These are phyloP conservation scores for Eurystomus gularis DNA, from an alignment of 2,113 vertebrate species.

Conservation along the genomic window DNA sequence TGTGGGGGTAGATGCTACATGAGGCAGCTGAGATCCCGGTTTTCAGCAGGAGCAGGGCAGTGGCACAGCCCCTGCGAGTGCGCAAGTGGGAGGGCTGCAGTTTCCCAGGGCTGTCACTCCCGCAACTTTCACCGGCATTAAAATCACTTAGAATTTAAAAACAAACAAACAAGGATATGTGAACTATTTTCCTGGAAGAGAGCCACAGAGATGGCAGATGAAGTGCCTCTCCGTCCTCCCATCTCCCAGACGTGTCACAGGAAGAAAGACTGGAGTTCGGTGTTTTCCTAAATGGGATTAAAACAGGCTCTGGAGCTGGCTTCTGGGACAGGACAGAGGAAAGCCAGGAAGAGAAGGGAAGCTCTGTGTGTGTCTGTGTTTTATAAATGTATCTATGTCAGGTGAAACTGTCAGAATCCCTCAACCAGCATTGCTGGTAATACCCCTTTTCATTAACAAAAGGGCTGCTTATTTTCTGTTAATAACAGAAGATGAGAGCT, in stretches of 20 bases:
- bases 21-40: neutral
- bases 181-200: constrained; percentile 47
- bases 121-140: constrained; percentile 35
- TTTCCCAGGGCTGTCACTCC: constrained; percentile 33
- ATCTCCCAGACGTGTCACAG: neutral
- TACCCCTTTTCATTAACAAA: neutral
- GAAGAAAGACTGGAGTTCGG: neutral
- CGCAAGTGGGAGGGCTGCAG: neutral
- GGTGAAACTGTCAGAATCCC: neutral
- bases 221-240: neutral
- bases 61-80: neutral
- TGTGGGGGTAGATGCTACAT: neutral
- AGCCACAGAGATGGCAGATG: neutral
- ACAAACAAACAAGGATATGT: constrained; percentile 54
- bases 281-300: neutral
- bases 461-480: neutral
- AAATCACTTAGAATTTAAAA: constrained; percentile 41
- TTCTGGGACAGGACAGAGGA: neutral
- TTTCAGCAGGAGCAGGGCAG: neutral
- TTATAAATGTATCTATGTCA: neutral
- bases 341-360: neutral
- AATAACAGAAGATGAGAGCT: neutral
- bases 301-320: neutral
- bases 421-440: neutral
- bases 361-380: neutral